A percentile compares a stretch with the other conserved stretches of the same genome.
These are phyloP conservation scores for Callionymus lyra DNA, from an alignment of 2,113 vertebrate genomes.

Conservation along the genomic window DNA sequence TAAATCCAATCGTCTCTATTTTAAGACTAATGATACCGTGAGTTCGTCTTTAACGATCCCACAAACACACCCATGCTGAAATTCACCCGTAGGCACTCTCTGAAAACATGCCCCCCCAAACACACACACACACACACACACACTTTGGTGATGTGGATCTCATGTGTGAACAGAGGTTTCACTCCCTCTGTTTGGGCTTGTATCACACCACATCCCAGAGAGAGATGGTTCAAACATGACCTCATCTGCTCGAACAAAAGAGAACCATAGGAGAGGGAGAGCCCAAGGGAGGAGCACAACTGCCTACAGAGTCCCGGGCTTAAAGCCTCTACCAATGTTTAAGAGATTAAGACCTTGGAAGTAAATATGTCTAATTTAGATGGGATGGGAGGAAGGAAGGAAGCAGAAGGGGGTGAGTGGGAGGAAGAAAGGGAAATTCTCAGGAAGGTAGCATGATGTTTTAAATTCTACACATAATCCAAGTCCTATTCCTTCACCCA, in stretches of 20 bases:
- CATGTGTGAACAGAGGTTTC: constrained; percentile 5
- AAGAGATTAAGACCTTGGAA: neutral
- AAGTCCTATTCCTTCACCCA: too few species aligned
- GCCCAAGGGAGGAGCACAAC: neutral
- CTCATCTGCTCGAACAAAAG: constrained; percentile 1
- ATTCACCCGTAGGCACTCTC: neutral
- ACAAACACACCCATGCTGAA: constrained; percentile 2
- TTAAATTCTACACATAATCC: too few species aligned
- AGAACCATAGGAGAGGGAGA: neutral
- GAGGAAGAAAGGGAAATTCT: neutral
- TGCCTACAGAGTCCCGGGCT: constrained; percentile 2
- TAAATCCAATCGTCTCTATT: too few species aligned
- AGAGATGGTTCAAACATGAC: constrained; percentile 9
- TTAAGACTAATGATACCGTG: neutral
- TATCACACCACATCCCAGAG: constrained; percentile 5
- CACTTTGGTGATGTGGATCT: constrained; percentile 1
- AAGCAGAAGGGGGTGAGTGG: too few species aligned
- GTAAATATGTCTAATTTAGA: neutral
- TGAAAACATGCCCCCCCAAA: constrained; percentile 6
- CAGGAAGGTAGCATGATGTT: too few species aligned
- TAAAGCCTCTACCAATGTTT: neutral
- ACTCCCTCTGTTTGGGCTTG: constrained; percentile 10
- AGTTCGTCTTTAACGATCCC: neutral
- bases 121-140: too few species aligned
- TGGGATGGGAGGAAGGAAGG: neutral